Conservation (phyloP, 2,888 invertebrate genomes). For the Odontocerum albicorne region DNA sequence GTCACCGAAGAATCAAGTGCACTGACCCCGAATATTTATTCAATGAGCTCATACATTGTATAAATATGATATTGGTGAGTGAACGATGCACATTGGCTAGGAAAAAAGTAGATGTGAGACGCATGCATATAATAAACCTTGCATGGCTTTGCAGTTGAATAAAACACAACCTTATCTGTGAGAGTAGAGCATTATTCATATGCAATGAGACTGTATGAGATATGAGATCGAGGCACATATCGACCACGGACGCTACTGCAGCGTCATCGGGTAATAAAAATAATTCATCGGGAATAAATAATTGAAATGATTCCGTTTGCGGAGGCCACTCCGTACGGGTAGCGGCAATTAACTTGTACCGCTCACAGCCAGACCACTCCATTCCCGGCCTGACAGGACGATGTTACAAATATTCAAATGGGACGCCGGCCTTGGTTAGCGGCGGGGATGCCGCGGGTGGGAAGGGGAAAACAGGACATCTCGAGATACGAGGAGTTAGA, state of each 20-base stretch:
- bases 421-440: neutral
- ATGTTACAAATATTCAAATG: conserved; percentile 34
- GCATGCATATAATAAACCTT: too few relatives aligned
- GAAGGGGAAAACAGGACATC: neutral
- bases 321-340: conserved; percentile 20
- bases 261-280: conserved; percentile 36
- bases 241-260: conserved; percentile 23
- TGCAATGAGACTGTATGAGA: neutral
- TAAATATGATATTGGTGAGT: too few relatives aligned
- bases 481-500: too few relatives aligned
- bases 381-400: conserved; percentile 35
- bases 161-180: too few relatives aligned
- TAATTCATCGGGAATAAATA: conserved; percentile 36
- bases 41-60: too few relatives aligned
- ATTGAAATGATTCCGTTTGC: conserved; percentile 36
- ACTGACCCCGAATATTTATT: too few relatives aligned
- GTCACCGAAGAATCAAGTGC: too few relatives aligned
- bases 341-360: conserved; percentile 37
- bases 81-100: too few relatives aligned
- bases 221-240: conserved; percentile 1
- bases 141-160: too few relatives aligned
- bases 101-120: too few relatives aligned
- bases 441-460: neutral
- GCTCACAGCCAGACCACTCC: conserved; percentile 33
- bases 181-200: neutral